Evolutionary conservation across 2,888 invertebrate species (phyloP).

Genomic region (Scaptomyza flava): DNA sequence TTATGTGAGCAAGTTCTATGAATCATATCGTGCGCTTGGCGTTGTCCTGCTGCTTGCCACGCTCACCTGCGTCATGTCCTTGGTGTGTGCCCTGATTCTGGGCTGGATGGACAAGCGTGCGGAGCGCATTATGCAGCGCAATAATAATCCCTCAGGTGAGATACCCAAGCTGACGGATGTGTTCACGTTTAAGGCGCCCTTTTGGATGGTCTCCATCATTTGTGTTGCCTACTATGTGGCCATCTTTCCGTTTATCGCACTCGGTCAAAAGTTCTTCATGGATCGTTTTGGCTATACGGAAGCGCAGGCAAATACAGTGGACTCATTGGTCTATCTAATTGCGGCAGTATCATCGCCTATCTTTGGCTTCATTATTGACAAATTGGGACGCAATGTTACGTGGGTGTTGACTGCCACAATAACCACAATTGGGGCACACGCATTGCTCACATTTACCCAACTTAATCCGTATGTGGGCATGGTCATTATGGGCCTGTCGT

Average conservation of each 20-base stretch:
- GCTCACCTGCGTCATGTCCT: slow-evolving; percentile 92
- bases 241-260: slow-evolving; percentile 97
- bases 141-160: slow-evolving; percentile 86
- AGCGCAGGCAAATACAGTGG: slow-evolving; percentile 91
- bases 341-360: slow-evolving; percentile 94
- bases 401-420: slow-evolving; percentile 94
- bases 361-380: slow-evolving; percentile 95
- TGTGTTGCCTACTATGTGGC: slow-evolving; percentile 98
- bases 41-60: slow-evolving; percentile 91
- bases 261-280: slow-evolving; percentile 97
- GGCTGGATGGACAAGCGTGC: slow-evolving; percentile 94
- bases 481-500: slow-evolving; percentile 93
- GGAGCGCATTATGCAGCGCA: slow-evolving; percentile 90
- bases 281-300: slow-evolving; percentile 90
- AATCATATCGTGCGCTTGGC: slow-evolving; percentile 90
- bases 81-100: slow-evolving; percentile 91
- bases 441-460: slow-evolving; percentile 87
- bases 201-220: slow-evolving; percentile 95
- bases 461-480: slow-evolving; percentile 88
- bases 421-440: slow-evolving; percentile 88
- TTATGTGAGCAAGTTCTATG: slow-evolving; percentile 88
- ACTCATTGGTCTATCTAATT: slow-evolving; percentile 93
- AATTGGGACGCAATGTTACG: slow-evolving; percentile 93
- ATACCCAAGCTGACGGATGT: slow-evolving; percentile 91
- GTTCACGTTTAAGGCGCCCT: slow-evolving; percentile 91